Evolutionary conservation across 1,140 invertebrate species (phyloP), one percentile per base, ranked within the genome.

Genomic region (Drosophila truncata): DNA sequence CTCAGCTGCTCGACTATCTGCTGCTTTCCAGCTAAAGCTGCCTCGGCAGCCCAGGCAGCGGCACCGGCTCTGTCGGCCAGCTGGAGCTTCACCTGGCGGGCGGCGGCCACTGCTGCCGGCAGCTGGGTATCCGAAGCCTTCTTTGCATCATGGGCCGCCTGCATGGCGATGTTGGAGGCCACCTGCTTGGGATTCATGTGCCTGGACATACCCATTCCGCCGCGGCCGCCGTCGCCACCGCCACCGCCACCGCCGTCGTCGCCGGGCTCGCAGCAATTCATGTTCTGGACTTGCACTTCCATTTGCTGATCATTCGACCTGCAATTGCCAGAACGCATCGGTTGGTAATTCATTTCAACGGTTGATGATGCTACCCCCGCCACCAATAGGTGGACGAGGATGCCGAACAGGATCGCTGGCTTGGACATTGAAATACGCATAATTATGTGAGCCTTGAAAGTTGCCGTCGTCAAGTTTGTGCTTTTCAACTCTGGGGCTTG

Each of bases 41-140:
- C 95, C 70, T 95, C 94, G 0, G 95, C 95, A 2, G 95, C 95
- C 85, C 95, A 7, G 94, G 95, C 47, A 94, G 95, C 91, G 94
- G 94, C 23, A 5, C 94, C 72, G 1, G 95, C 95, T 83, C 95
- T 95, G 50, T 95, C 95, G 0, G 95, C 95, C 57, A 96, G 78
- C 91, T 95, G 95, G 16, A 94, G 93, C 91, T 96, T 96, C 14
- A 96, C 95, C 93, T 95, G 90, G 27, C 94, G 95, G n/a, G 95
- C 93, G 16, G 95, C 95, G 75, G 95, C 95, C 39, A 94, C 93
- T 9, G 95, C 95, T 1, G 95, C 95, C 5, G 95, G 94, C 64
- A 94, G 94, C 75, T 96, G 95, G 0, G 95, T 95, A 27, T 95
- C 95, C 37, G 95, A 95, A 3, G 95, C 95, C 3, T 94, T 94